Evolutionary conservation across 2,113 vertebrate genomes (phyloP).

Genomic region (Anarrhichthys ocellatus): DNA sequence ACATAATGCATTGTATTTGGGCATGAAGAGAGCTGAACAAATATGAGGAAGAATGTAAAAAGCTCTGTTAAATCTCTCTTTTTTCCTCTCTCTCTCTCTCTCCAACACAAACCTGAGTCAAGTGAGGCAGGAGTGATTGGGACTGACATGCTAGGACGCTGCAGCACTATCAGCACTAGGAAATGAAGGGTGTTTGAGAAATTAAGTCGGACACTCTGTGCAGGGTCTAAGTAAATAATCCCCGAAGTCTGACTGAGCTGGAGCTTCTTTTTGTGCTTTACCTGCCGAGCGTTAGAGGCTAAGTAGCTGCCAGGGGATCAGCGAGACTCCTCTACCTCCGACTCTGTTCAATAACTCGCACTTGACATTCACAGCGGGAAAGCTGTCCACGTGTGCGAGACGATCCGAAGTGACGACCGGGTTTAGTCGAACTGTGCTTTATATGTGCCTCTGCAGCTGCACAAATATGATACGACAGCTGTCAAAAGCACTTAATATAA

Average conservation of each 20-base stretch:
- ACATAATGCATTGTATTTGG: constrained; percentile 52
- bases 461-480: constrained; percentile 67
- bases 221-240: constrained; percentile 73
- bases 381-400: constrained; percentile 51
- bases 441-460: constrained; percentile 32
- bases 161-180: constrained; percentile 14
- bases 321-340: constrained; percentile 32
- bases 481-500: constrained; percentile 56
- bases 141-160: constrained; percentile 35
- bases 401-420: constrained; percentile 48
- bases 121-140: constrained; percentile 53
- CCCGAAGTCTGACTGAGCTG: constrained; percentile 59
- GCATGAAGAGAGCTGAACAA: not conserved
- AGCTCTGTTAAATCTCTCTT: constrained; percentile 1
- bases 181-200: constrained; percentile 61
- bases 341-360: constrained; percentile 58
- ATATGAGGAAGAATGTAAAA: constrained; percentile 19
- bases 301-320: constrained; percentile 46
- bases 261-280: constrained; percentile 63
- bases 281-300: constrained; percentile 54
- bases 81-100: not conserved
- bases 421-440: constrained; percentile 36
- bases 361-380: constrained; percentile 62
- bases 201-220: constrained; percentile 71
- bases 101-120: constrained; percentile 18